These are phyloP conservation scores for Dastarcus helophoroides DNA, from an alignment of 2,888 invertebrate genomes.

Conservation along the genomic window DNA sequence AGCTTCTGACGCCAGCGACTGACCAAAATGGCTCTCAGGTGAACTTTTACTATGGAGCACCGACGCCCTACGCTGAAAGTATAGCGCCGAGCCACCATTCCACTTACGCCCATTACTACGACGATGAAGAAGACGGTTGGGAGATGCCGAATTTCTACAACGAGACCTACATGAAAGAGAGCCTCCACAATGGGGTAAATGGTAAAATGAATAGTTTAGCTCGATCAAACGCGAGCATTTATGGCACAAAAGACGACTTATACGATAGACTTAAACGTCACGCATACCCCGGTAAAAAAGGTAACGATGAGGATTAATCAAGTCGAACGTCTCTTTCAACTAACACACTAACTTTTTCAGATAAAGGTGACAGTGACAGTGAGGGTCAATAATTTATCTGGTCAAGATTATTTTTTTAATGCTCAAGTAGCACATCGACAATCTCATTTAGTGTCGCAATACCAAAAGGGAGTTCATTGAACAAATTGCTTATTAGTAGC, in stretches of 20 bases:
- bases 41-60: slow-evolving; percentile 92
- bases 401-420: slow-evolving; percentile 16
- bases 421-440: slow-evolving; percentile 11
- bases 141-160: slow-evolving; percentile 97
- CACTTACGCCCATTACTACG: slow-evolving; percentile 91
- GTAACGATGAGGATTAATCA: slow-evolving; percentile 40
- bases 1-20: slow-evolving; percentile 76
- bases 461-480: too few species aligned
- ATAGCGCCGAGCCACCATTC: slow-evolving; percentile 93
- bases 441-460: too few species aligned
- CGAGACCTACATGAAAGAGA: slow-evolving; percentile 92
- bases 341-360: slow-evolving; percentile 44
- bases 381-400: slow-evolving; percentile 66
- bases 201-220: slow-evolving; percentile 87
- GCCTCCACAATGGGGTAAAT: slow-evolving; percentile 74
- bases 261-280: slow-evolving; percentile 92
- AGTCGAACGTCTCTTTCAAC: slow-evolving; percentile 7
- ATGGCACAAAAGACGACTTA: slow-evolving; percentile 89
- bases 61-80: slow-evolving; percentile 88
- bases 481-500: too few species aligned
- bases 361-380: slow-evolving; percentile 90
- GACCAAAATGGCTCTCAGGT: slow-evolving; percentile 90
- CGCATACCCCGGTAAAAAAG: slow-evolving; percentile 92
- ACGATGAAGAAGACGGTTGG: slow-evolving; percentile 94
- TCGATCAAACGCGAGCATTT: slow-evolving; percentile 85